Percentiles rank a stretch among this genome's conserved stretches.
These are phyloP conservation scores for Chaetorhynchus papuensis DNA, from an alignment of 2,113 vertebrate species.

Conservation along the genomic window DNA sequence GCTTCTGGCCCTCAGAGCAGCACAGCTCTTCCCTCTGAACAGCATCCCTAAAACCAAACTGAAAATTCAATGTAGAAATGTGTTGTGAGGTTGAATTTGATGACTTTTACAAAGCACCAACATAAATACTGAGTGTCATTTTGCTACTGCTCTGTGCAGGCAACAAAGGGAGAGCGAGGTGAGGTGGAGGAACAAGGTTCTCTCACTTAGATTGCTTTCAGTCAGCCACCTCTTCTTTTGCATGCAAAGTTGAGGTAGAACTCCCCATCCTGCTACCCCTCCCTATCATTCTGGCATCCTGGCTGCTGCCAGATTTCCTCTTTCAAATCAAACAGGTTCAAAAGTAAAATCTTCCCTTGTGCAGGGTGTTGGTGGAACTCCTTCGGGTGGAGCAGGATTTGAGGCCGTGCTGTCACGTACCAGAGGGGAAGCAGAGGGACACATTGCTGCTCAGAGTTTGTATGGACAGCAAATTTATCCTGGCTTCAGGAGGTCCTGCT, in stretches of 20 bases:
- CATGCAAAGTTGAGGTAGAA: constrained; percentile 10
- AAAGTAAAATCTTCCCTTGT: not conserved
- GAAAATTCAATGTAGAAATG: not conserved
- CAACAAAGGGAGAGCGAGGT: not conserved
- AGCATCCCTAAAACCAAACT: not conserved
- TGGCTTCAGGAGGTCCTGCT: constrained; percentile 60
- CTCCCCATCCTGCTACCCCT: not conserved
- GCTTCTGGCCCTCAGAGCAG: not conserved
- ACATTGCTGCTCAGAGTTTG: not conserved
- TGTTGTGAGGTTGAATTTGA: not conserved
- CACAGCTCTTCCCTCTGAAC: not conserved
- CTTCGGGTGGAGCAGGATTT: not conserved
- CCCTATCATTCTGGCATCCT: not conserved
- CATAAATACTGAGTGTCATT: not conserved
- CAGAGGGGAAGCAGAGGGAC: not conserved
- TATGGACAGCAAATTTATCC: constrained; percentile 66
- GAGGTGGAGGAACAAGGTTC: not conserved
- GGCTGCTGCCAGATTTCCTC: not conserved
- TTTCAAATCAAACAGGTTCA: not conserved
- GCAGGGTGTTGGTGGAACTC: not conserved
- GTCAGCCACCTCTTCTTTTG: constrained; percentile 21
- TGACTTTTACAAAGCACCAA: not conserved
- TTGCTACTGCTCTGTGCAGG: not conserved
- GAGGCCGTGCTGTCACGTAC: not conserved
- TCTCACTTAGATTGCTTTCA: not conserved